Conservation (phyloP, 2,888 invertebrate genomes). For the Anagyrus pseudococci region DNA sequence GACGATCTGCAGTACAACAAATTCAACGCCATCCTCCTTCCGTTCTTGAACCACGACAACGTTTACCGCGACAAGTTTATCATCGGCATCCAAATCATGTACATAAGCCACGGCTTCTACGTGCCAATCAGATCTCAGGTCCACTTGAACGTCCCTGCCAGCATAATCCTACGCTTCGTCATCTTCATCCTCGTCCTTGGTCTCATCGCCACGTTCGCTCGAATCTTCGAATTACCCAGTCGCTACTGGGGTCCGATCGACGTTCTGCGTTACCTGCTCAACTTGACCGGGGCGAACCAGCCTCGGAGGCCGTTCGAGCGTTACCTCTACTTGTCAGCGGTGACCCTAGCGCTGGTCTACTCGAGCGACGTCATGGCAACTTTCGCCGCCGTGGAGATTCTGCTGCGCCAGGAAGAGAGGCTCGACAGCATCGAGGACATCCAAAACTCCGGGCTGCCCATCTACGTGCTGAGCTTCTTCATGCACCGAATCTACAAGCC, state of each 20-base stretch:
- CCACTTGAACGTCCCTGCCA: background rate
- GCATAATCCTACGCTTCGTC: background rate
- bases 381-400: background rate
- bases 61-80: no score
- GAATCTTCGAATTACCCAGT: background rate
- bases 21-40: no score
- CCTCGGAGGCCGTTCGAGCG: background rate
- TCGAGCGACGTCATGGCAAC: background rate
- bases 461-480: background rate
- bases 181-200: background rate
- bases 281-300: background rate
- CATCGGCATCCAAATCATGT: no score
- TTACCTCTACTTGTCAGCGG: background rate
- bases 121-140: no score
- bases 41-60: no score
- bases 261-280: background rate
- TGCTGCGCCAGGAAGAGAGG: background rate
- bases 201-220: background rate
- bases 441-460: background rate
- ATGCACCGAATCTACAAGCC: background rate
- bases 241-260: background rate
- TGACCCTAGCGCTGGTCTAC: background rate
- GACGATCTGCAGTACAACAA: no score
- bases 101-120: no score
- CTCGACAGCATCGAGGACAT: background rate